Evolutionary conservation across 2,888 invertebrate species (phyloP), one percentile per base, ranked within the genome.

Genomic region (Pterostichus madidus): DNA sequence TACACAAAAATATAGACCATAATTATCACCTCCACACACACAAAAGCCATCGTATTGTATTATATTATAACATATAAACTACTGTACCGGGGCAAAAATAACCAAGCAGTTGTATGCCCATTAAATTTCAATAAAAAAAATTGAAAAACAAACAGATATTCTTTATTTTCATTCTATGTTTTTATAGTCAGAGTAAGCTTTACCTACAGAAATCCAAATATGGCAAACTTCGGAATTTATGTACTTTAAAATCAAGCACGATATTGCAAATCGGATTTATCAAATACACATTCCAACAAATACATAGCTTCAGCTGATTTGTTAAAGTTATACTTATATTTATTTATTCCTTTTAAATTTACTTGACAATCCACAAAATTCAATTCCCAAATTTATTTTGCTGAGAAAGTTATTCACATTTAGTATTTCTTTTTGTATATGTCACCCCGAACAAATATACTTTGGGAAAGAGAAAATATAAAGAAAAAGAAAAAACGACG

Each of bases 361-460:
- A 13, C 13, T 56, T 5, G 56, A 13, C 17, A 56, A 6, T 56
- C n/a, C 3, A 56, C 31, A 24, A 1, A 24, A 24, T 24, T 24
- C 24, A 24, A 24, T 1, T 24, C 2, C 3, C 24, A 64, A 64
- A 24, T 64, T 64, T 64, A 32, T 64, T 64, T 64, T 64, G 31
- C 31, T 15, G 2, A 64, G 39, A 32, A 61, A 61, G 17, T 61
- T 61, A 61, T 61, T 61, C 24, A 61, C 61, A 24, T 61, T 6
- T 52, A 24, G 61, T 61, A 39, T 39, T 39, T 39, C 68, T 68
- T 68, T 68, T 68, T 68, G 39, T 13, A 68, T 8, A 68, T 15
- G 39, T 68, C 68, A 7, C n/a, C 24, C 68, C 68, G 35, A 35
- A 68, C 39, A 68, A 68, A 39, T 68, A 35, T 68, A 68, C 61